A percentile compares a stretch with the other conserved stretches of the same genome.
Conservation (phyloP, 1,140 invertebrate species). For the Plectus sambesii region DNA sequence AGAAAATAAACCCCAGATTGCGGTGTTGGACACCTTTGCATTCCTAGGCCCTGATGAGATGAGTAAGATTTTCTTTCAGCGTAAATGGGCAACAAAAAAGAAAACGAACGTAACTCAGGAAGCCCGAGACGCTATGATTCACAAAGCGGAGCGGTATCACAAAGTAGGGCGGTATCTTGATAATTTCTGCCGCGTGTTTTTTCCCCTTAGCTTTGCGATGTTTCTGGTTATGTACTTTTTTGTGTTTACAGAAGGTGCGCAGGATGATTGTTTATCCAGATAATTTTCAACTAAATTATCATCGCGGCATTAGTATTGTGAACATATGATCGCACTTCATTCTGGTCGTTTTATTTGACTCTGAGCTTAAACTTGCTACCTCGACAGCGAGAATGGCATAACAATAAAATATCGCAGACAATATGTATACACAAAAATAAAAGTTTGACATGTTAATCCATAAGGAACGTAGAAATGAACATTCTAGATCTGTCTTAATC, state of each 20-base stretch:
- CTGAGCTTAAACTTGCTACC: too few relatives aligned
- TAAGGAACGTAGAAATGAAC: too few relatives aligned
- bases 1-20: background rate
- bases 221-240: conserved; percentile 45
- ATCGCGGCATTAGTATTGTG: too few relatives aligned
- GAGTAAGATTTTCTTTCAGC: conserved; percentile 26
- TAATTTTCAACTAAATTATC: too few relatives aligned
- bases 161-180: conserved; percentile 43
- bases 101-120: conserved; percentile 40
- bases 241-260: conserved; percentile 42
- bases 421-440: too few relatives aligned
- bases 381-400: too few relatives aligned
- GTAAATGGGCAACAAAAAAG: conserved; percentile 41
- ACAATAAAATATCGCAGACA: too few relatives aligned
- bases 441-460: too few relatives aligned
- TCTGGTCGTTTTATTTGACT: too few relatives aligned
- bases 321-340: too few relatives aligned
- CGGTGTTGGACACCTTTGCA: background rate
- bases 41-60: too few relatives aligned
- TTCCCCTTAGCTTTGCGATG: conserved; percentile 38
- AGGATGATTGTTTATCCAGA: conserved; percentile 43
- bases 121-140: conserved; percentile 30
- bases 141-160: conserved; percentile 39
- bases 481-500: too few relatives aligned
- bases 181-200: conserved; percentile 45